A percentile compares a stretch with the other conserved stretches of the same genome.
phyloP scores from a whole-genome alignment of 2,113 vertebrate species.

The Barbus barbus region DNA sequence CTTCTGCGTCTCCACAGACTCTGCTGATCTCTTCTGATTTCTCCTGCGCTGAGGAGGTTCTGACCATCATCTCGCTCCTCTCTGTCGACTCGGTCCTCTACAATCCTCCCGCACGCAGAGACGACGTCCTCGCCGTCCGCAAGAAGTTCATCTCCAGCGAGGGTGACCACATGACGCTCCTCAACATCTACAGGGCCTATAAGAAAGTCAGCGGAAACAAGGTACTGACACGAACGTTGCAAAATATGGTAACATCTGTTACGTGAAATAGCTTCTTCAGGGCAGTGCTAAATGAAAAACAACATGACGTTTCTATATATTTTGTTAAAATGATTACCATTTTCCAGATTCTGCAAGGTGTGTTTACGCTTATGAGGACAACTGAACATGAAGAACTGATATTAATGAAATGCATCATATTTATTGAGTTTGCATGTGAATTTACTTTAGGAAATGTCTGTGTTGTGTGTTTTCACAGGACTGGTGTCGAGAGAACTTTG shows the following conservation, averaged over 20 bases:
- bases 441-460: background rate
- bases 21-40: constrained; percentile 89
- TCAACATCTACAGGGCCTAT: constrained; percentile 89
- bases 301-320: too few species aligned
- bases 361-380: background rate
- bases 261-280: background rate
- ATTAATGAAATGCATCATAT: background rate
- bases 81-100: constrained; percentile 92
- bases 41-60: constrained; percentile 90
- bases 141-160: constrained; percentile 92
- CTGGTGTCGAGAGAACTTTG: constrained; percentile 96
- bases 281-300: background rate
- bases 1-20: constrained; percentile 72
- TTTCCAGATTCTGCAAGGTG: background rate
- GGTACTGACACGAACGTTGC: constrained; percentile 65
- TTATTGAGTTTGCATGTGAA: background rate
- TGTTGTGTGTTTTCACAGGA: constrained; percentile 72
- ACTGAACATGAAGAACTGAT: too few species aligned
- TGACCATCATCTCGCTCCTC: constrained; percentile 89
- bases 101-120: constrained; percentile 84
- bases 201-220: constrained; percentile 84
- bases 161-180: constrained; percentile 91
- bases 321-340: background rate
- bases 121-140: constrained; percentile 84
- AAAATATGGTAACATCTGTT: too few species aligned